Conservation (phyloP, 2,113 vertebrate genomes). For the Prunella fulvescens region DNA sequence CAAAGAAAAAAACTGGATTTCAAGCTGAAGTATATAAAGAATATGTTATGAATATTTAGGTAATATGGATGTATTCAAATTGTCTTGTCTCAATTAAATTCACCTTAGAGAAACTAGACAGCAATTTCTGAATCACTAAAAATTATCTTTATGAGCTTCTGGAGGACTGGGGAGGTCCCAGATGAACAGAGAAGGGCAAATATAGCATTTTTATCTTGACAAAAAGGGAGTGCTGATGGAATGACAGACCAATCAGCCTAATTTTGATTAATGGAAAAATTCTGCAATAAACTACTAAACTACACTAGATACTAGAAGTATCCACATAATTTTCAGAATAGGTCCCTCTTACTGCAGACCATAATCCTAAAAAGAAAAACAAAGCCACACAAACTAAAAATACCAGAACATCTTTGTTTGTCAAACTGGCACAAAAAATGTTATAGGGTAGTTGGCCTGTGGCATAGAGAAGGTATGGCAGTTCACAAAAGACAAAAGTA, state of each 20-base stretch:
- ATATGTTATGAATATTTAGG: not conserved
- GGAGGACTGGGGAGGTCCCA: not conserved
- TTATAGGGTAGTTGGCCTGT: not conserved
- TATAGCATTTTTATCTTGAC: not conserved
- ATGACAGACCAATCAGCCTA: not conserved
- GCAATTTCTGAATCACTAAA: not conserved
- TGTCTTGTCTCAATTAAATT: not conserved
- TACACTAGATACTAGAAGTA: not conserved
- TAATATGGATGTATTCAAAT: not conserved
- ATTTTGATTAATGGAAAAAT: not conserved
- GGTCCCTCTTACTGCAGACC: not conserved
- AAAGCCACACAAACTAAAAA: not conserved
- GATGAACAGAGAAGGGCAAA: not conserved
- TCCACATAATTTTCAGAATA: not conserved
- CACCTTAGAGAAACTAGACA: not conserved
- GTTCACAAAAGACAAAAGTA: not conserved
- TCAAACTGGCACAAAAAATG: not conserved
- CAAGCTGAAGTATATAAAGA: not conserved
- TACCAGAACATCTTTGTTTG: not conserved
- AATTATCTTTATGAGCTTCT: conserved; percentile 8
- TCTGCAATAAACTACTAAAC: not conserved
- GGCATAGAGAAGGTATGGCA: not conserved
- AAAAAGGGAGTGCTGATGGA: not conserved
- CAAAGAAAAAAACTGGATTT: not conserved
- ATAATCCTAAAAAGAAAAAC: not conserved